Evolutionary conservation across 1,140 invertebrate genomes (phyloP).

Genomic region (Pogonomyrmex barbatus): DNA sequence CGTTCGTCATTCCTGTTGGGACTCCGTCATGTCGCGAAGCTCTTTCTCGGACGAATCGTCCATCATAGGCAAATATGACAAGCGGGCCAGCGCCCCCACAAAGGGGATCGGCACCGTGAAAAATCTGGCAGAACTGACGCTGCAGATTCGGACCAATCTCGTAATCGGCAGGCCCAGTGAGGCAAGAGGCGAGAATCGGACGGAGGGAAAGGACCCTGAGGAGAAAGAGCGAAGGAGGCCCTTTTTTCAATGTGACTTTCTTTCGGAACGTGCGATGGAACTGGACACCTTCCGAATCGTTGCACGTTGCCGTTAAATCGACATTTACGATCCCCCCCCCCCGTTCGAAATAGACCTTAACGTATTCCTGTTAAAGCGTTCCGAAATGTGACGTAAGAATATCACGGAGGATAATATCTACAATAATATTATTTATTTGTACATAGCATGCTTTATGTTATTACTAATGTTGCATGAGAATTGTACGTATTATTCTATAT

Average conservation of each 20-base stretch:
- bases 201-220: constrained; percentile 18
- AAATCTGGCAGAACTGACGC: constrained; percentile 84
- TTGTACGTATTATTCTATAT: not conserved
- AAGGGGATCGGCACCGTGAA: constrained; percentile 84
- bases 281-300: constrained; percentile 48
- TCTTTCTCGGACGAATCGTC: constrained; percentile 82
- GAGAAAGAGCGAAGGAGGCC: constrained; percentile 33
- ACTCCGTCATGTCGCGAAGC: constrained; percentile 78
- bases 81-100: constrained; percentile 83
- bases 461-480: not conserved
- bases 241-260: constrained; percentile 35
- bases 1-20: constrained; percentile 81
- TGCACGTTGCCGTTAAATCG: constrained; percentile 53
- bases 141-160: constrained; percentile 83
- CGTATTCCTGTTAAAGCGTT: constrained; percentile 22
- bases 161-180: constrained; percentile 72
- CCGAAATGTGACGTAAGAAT: constrained; percentile 20
- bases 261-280: not conserved
- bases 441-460: not conserved
- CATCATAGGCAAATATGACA: constrained; percentile 87
- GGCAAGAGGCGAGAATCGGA: constrained; percentile 47
- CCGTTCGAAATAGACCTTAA: constrained; percentile 2
- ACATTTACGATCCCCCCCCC: constrained; percentile 29
- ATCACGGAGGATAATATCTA: constrained; percentile 1
- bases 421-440: not conserved